Base-by-base conservation (phyloP, 2,113 vertebrate species). In the Erythrolamprus reginae region DNA sequence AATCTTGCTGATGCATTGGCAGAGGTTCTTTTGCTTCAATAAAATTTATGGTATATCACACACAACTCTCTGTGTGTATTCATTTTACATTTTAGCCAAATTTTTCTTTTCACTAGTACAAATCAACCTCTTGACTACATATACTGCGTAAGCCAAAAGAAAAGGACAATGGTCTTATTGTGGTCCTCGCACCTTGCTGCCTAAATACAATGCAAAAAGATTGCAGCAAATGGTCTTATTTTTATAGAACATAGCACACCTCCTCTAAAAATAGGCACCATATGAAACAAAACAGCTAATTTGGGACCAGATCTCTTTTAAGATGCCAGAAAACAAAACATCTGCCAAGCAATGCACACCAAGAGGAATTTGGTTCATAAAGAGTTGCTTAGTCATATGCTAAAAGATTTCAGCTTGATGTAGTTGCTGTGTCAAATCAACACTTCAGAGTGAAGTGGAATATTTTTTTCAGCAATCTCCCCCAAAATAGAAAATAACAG, bases 91-190 rank as follows among this genome's bases (percentile, higher is more conserved):
- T 88, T 89, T 89, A 58, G 90, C 51, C 21, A 47, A 19, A 83
- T 91, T 93, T 93, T 28, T 92, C 45, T 94, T 92, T 53, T 87
- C 91, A 90, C 86, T 91, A 65, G 92, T 48, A 45, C 24, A 88
- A 90, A 90, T 65, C 48, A 53, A 91, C 92, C 86, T 94, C 92
- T 85, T 87, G 92, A 91, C 92, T 92, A 70, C 84, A 65, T 8
- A 5, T 38, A 84, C 77, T 17, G 5, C 15, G 33, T 17, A 47
- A 8, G 45, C 52, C 87, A 55, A 87, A 56, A 77, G 82, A 2
- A 65, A 77, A 19, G 17, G 2, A 77, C 5, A 38, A 42, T 77
- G 17, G 33, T 38, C 33, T 38, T 77, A 77, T 77, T 77, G 33
- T 42, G 17, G 70, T 77, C 42, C 70, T 77, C 21, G 17, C 70